Conservation (phyloP, 2,797 vertebrate species). For the Lagocephalus sceleratus region DNA sequence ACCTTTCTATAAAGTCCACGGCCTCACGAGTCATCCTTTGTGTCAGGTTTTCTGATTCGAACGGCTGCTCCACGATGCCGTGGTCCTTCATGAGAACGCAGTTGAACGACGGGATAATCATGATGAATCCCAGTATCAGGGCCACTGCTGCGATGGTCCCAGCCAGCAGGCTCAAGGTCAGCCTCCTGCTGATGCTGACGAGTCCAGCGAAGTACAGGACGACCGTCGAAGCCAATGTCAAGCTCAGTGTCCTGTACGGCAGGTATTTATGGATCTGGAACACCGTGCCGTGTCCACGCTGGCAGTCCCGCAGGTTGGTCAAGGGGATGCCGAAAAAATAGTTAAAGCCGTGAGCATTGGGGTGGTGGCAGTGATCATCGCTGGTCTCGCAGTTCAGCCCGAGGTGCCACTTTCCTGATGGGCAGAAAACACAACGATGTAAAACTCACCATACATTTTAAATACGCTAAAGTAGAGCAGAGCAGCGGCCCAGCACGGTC, state of each 20-base stretch:
- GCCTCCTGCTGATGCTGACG: constrained; percentile 33
- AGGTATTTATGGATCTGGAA: constrained; percentile 57
- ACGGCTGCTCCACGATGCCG: constrained; percentile 81
- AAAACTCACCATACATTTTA: background rate
- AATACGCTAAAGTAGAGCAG: no score
- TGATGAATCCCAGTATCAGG: constrained; percentile 56
- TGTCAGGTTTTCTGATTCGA: constrained; percentile 79
- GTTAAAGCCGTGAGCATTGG: constrained; percentile 82
- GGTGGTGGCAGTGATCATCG: constrained; percentile 89
- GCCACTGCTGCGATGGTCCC: background rate
- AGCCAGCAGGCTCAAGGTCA: constrained; percentile 28
- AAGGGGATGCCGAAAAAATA: constrained; percentile 84
- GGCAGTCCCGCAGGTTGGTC: constrained; percentile 88
- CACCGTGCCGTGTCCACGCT: constrained; percentile 75
- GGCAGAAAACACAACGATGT: background rate
- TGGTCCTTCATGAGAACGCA: constrained; percentile 84
- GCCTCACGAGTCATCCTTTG: constrained; percentile 82
- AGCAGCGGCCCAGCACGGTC: no score
- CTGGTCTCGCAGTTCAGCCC: constrained; percentile 81
- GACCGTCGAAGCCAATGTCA: constrained; percentile 47
- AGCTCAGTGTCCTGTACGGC: constrained; percentile 26
- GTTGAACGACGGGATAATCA: constrained; percentile 77
- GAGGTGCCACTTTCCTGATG: constrained; percentile 90
- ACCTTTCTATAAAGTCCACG: constrained; percentile 78
- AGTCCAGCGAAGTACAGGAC: constrained; percentile 53